phyloP scores from a whole-genome alignment of 2,888 invertebrate genomes.

The Drosophila monieri region DNA sequence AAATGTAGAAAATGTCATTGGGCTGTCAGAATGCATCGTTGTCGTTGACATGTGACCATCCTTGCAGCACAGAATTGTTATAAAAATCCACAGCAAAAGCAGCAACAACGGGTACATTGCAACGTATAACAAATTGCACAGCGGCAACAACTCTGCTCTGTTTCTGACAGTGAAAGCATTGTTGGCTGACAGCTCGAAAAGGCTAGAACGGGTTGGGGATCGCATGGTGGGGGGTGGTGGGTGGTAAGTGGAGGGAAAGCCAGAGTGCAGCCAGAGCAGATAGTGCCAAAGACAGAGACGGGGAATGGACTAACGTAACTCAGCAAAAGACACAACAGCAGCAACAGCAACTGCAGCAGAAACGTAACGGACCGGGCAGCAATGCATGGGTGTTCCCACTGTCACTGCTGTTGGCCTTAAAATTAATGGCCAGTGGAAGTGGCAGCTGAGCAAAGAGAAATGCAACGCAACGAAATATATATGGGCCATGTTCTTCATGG shows the following conservation, averaged over 20 bases:
- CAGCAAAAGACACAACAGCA: slow-evolving; percentile 23
- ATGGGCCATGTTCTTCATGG: slow-evolving; percentile 20
- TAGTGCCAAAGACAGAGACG: slow-evolving; percentile 21
- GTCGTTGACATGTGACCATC: slow-evolving; percentile 70
- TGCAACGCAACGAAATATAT: slow-evolving; percentile 44
- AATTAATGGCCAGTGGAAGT: slow-evolving; percentile 73
- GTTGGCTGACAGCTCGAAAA: slow-evolving; percentile 71
- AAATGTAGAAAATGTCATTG: slow-evolving; percentile 82
- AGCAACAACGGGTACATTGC: slow-evolving; percentile 37
- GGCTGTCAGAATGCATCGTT: slow-evolving; percentile 81
- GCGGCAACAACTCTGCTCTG: slow-evolving; percentile 47
- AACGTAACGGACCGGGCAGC: slow-evolving; percentile 51
- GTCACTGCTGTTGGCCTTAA: slow-evolving; percentile 63
- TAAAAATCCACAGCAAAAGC: slow-evolving; percentile 14
- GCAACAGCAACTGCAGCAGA: slow-evolving; percentile 14
- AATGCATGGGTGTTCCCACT: slow-evolving; percentile 42
- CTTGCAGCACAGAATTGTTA: slow-evolving; percentile 31
- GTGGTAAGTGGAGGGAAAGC: slow-evolving; percentile 14
- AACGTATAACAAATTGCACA: slow-evolving; percentile 52
- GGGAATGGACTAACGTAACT: slow-evolving; percentile 45
- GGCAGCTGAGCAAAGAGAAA: slow-evolving; percentile 66
- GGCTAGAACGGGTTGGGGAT: slow-evolving; percentile 24
- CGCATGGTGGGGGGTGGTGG: background rate
- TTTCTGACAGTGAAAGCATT: slow-evolving; percentile 79
- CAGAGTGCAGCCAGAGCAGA: slow-evolving; percentile 18